These are phyloP conservation scores for Acleris literana DNA, from an alignment of 2,888 invertebrate genomes.

Conservation along the genomic window DNA sequence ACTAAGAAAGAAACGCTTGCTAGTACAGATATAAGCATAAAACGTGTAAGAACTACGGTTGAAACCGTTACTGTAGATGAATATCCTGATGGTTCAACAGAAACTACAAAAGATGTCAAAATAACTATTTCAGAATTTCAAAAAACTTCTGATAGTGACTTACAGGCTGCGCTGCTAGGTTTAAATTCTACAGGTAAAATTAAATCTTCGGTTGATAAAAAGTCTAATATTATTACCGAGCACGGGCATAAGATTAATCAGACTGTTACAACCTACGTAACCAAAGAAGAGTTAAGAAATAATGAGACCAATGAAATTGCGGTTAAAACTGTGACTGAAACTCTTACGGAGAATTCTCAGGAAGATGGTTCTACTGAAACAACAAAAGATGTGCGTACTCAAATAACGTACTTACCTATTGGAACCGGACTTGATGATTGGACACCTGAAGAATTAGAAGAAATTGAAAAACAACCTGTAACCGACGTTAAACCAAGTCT, in stretches of 20 bases:
- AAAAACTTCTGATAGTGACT: slow-evolving; percentile 72
- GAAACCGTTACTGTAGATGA: slow-evolving; percentile 78
- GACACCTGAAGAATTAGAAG: slow-evolving; percentile 73
- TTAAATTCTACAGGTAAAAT: slow-evolving; percentile 70
- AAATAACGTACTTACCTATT: slow-evolving; percentile 76
- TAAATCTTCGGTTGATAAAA: slow-evolving; percentile 75
- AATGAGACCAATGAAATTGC: slow-evolving; percentile 68
- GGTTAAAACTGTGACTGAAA: slow-evolving; percentile 76
- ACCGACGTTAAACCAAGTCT: slow-evolving; percentile 53
- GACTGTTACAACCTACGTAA: slow-evolving; percentile 70
- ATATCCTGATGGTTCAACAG: slow-evolving; percentile 81
- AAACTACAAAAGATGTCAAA: slow-evolving; percentile 81
- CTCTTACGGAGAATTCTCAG: slow-evolving; percentile 72
- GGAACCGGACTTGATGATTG: slow-evolving; percentile 76
- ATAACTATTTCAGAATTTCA: slow-evolving; percentile 80
- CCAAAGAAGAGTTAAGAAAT: slow-evolving; percentile 75
- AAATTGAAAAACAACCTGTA: slow-evolving; percentile 65
- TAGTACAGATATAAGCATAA: slow-evolving; percentile 78
- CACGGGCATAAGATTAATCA: slow-evolving; percentile 74
- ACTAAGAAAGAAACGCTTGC: slow-evolving; percentile 76
- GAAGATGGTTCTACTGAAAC: slow-evolving; percentile 74
- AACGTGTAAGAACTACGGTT: slow-evolving; percentile 83
- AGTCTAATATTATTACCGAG: slow-evolving; percentile 74
- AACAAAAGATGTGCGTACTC: slow-evolving; percentile 76
- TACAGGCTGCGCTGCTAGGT: slow-evolving; percentile 76